Evolutionary conservation across 2,797 vertebrate genomes (phyloP).

Genomic region (Pelobates cultripes): DNA sequence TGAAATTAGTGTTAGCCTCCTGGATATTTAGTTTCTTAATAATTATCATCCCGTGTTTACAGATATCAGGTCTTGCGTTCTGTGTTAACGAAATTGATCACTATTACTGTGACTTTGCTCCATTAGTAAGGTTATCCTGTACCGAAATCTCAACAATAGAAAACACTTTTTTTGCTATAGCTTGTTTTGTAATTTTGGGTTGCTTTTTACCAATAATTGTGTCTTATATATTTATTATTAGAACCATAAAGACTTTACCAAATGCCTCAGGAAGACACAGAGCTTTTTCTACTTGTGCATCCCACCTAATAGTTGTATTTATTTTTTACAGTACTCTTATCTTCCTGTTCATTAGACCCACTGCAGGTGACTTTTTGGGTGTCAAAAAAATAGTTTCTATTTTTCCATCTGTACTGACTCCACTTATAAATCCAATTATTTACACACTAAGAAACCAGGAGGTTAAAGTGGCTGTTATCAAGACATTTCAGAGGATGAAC

Average conservation of each 20-base stretch:
- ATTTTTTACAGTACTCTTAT: conserved; percentile 26
- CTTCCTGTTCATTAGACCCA: conserved; percentile 31
- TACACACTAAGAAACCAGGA: conserved; percentile 36
- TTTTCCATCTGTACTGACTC: conserved; percentile 32
- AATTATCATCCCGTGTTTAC: conserved; percentile 43
- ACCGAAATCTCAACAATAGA: conserved; percentile 43
- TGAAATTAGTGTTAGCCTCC: conserved; percentile 22
- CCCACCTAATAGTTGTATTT: conserved; percentile 17
- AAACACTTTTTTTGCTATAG: conserved; percentile 12
- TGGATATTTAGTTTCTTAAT: conserved; percentile 46
- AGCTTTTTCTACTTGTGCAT: conserved; percentile 35
- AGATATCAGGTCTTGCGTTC: conserved; percentile 51
- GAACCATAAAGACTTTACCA: background rate
- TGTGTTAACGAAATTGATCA: conserved; percentile 58
- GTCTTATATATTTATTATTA: conserved; percentile 27
- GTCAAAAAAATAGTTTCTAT: conserved; percentile 28
- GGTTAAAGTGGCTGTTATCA: background rate
- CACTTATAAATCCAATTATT: conserved; percentile 38
- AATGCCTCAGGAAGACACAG: background rate
- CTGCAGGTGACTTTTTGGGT: background rate
- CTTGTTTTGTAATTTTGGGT: conserved; percentile 8
- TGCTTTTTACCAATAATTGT: conserved; percentile 21
- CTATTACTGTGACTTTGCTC: conserved; percentile 62
- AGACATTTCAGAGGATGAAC: background rate
- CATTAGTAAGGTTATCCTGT: conserved; percentile 57